Evolutionary conservation across 2,888 invertebrate species (phyloP).

Genomic region (Agrotis exclamationis): DNA sequence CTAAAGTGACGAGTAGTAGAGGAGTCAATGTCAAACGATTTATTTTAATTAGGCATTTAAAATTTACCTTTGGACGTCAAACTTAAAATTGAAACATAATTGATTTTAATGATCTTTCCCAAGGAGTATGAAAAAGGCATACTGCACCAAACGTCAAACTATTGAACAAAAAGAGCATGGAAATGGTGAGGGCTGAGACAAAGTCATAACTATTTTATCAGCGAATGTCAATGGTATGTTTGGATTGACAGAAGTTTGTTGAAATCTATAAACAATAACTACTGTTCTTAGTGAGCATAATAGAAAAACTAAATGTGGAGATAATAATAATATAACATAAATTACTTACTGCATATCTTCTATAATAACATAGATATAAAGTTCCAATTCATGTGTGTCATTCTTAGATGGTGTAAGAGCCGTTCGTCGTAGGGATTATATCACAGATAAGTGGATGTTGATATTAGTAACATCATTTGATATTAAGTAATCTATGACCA

Average conservation of each 20-base stretch:
- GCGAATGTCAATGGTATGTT: too few relatives aligned
- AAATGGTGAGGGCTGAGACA: not conserved
- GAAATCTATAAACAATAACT: too few relatives aligned
- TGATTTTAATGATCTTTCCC: too few relatives aligned
- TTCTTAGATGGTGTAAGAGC: conserved; percentile 4
- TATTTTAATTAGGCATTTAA: too few relatives aligned
- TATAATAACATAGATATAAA: not conserved
- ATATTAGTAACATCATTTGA: conserved; percentile 19
- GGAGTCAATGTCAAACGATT: too few relatives aligned
- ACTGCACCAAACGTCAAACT: not conserved
- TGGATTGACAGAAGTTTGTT: not conserved
- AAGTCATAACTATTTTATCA: not conserved
- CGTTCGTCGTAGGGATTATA: conserved; percentile 20
- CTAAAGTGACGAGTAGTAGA: not conserved
- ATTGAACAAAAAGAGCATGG: not conserved
- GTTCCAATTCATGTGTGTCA: conserved; percentile 18
- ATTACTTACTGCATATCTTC: not conserved
- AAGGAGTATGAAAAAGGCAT: not conserved
- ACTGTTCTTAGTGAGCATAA: too few relatives aligned
- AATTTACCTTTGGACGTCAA: too few relatives aligned
- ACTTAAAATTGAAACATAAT: too few relatives aligned
- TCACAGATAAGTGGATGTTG: conserved; percentile 14
- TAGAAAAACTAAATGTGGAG: too few relatives aligned
- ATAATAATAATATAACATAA: too few relatives aligned
- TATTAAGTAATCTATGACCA: conserved; percentile 28